A percentile compares a stretch with the other conserved stretches of the same genome.
Evolutionary conservation across 2,113 vertebrate species (phyloP).

Genomic region (Burhinus oedicnemus): DNA sequence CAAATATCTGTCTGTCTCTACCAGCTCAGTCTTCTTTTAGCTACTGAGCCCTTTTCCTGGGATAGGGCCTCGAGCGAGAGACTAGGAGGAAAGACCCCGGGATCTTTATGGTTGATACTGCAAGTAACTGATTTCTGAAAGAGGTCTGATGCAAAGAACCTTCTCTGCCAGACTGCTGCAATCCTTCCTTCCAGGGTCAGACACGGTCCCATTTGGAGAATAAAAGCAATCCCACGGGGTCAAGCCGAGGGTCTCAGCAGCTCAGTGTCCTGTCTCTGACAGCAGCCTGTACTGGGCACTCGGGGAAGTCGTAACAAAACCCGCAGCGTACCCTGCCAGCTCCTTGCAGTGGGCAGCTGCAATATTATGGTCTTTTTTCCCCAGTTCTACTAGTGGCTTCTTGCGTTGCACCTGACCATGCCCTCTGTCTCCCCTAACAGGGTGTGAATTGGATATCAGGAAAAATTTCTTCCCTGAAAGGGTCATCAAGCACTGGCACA

Average conservation of each 20-base stretch:
- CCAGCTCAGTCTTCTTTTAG: background rate
- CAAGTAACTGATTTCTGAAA: background rate
- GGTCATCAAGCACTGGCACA: no score
- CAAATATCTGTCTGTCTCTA: background rate
- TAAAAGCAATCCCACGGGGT: no score
- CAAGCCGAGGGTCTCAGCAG: background rate
- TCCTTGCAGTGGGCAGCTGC: accelerated
- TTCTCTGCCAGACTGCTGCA: background rate
- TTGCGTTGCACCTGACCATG: accelerated
- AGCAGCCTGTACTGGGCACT: accelerated
- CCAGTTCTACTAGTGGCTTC: background rate
- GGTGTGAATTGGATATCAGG: no score
- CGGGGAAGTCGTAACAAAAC: accelerated
- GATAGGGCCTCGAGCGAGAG: background rate
- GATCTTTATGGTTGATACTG: background rate
- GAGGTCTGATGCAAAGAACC: background rate
- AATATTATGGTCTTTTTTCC: accelerated
- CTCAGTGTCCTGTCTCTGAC: background rate
- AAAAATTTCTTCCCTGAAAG: no score
- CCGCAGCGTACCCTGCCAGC: accelerated
- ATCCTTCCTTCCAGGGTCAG: background rate
- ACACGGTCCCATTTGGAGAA: background rate
- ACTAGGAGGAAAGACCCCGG: accelerated
- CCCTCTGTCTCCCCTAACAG: accelerated
- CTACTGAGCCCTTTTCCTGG: background rate